A percentile compares a stretch with the other conserved stretches of the same genome.
These are phyloP conservation scores for Adelognathus sp. DNA, from an alignment of 2,888 invertebrate genomes.

Conservation along the genomic window DNA sequence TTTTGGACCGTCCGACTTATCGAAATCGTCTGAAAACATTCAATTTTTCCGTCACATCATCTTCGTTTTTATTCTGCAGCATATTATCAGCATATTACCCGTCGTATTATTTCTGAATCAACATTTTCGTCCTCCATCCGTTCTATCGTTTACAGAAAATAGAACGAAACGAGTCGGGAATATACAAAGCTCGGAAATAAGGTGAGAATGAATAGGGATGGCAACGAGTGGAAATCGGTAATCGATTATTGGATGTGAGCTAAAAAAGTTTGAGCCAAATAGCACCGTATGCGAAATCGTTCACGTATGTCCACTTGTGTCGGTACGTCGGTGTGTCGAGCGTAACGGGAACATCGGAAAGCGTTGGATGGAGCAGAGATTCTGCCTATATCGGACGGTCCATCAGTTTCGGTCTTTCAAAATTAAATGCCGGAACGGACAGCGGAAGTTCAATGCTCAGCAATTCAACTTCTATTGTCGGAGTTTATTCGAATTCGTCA, in stretches of 20 bases:
- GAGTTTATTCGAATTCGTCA: no score
- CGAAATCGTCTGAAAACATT: no score
- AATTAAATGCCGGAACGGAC: not conserved
- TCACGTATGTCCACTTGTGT: not conserved
- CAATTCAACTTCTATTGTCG: not conserved
- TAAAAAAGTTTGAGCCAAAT: not conserved
- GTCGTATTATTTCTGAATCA: not conserved
- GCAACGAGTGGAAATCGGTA: constrained; percentile 17
- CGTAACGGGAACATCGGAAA: constrained; percentile 12
- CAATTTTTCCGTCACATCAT: not conserved
- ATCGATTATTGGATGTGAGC: constrained; percentile 6
- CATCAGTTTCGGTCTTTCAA: constrained; percentile 9
- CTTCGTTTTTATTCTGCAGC: not conserved
- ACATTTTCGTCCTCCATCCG: not conserved
- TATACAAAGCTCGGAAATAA: not conserved
- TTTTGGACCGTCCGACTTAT: no score
- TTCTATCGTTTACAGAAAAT: not conserved
- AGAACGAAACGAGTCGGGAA: not conserved
- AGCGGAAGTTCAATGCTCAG: not conserved
- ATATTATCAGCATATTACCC: not conserved
- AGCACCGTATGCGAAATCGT: not conserved
- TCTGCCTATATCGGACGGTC: constrained; percentile 29
- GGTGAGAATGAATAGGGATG: not conserved
- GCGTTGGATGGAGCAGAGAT: not conserved
- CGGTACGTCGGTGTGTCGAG: not conserved